phyloP scores from a whole-genome alignment of 2,113 vertebrate genomes.

The Genyomyrus donnyi region DNA sequence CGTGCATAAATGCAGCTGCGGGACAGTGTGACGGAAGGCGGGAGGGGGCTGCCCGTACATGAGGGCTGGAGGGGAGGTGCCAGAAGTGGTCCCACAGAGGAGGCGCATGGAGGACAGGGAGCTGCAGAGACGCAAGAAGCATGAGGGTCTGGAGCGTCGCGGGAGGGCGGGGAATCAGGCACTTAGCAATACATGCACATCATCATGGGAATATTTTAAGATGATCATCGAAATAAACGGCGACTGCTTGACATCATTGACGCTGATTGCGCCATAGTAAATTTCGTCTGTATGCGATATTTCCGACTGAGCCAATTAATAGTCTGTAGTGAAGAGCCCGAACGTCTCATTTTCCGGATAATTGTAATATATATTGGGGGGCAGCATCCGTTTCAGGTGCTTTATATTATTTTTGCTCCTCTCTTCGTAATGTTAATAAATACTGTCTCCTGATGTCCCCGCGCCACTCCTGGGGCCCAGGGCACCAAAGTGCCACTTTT shows the following conservation, averaged over 20 bases:
- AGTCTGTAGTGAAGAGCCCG: not conserved
- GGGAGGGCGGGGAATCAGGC: not conserved
- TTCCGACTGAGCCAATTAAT: not conserved
- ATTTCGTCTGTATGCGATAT: not conserved
- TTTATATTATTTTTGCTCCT: not conserved
- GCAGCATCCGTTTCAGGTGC: not conserved
- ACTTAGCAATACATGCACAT: not conserved
- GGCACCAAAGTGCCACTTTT: not conserved
- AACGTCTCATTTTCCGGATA: not conserved
- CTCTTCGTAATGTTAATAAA: not conserved
- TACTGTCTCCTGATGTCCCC: not conserved
- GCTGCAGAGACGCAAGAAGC: not conserved
- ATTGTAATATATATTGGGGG: not conserved
- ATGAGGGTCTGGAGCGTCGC: not conserved
- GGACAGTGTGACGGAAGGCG: not conserved
- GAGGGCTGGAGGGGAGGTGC: not conserved
- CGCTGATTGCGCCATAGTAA: not conserved
- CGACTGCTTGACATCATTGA: not conserved
- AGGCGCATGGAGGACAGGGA: not conserved
- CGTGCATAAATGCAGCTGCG: constrained; percentile 13
- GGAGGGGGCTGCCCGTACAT: not conserved
- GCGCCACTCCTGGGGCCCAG: not conserved
- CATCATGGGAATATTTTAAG: not conserved
- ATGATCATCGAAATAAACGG: not conserved
- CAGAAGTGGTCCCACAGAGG: not conserved